Percentiles rank a stretch among this genome's conserved stretches.
Conservation (phyloP, 1,140 invertebrate genomes). For the Pogonomyrmex barbatus region DNA sequence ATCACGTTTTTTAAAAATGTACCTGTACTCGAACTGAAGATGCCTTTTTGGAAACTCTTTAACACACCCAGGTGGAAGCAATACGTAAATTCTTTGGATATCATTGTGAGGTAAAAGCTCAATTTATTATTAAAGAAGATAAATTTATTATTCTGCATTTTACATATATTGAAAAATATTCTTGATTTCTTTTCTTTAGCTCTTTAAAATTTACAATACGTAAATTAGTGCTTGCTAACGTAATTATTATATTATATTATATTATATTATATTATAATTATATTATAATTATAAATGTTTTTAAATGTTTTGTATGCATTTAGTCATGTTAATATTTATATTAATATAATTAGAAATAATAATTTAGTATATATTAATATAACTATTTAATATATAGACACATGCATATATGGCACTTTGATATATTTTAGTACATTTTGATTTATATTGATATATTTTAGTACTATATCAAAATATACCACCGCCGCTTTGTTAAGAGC, state of each 20-base stretch:
- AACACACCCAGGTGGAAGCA: slow-evolving; percentile 91
- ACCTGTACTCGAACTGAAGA: slow-evolving; percentile 91
- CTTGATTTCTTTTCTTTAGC: too few species aligned
- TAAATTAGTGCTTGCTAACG: background rate
- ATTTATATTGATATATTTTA: slow-evolving; percentile 78
- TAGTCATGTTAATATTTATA: too few species aligned
- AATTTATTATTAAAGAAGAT: background rate
- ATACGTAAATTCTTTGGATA: slow-evolving; percentile 91
- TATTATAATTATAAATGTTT: too few species aligned
- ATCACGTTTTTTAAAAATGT: slow-evolving; percentile 93
- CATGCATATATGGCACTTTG: background rate
- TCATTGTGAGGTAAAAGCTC: slow-evolving; percentile 87
- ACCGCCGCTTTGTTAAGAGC: slow-evolving; percentile 72
- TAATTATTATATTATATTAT: too few species aligned
- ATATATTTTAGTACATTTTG: slow-evolving; percentile 86
- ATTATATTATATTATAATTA: too few species aligned
- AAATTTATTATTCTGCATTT: background rate
- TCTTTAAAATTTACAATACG: background rate
- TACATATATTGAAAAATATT: background rate
- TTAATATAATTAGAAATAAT: too few species aligned
- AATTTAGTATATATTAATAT: background rate
- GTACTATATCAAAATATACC: slow-evolving; percentile 87
- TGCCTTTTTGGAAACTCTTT: slow-evolving; percentile 93
- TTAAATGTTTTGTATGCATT: too few species aligned
- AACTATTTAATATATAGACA: background rate